These are phyloP conservation scores for Rhea americana DNA, from an alignment of 2,113 vertebrate genomes.

Conservation along the genomic window DNA sequence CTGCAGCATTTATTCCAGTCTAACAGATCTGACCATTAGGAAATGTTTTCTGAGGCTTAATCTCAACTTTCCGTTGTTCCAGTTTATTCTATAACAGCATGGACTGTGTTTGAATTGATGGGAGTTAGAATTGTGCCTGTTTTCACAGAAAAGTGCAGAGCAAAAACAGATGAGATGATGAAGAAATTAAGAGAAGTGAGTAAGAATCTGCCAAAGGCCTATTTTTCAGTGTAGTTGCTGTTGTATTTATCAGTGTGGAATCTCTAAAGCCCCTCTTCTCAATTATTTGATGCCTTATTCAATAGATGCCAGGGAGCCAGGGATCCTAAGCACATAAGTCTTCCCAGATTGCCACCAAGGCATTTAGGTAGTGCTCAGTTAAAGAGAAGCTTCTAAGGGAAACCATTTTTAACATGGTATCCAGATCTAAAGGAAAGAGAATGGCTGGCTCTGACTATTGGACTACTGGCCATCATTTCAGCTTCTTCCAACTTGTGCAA, in stretches of 20 bases:
- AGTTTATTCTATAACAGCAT: not conserved
- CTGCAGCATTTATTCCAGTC: not conserved
- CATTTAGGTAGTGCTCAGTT: accelerated
- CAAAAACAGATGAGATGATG: not conserved
- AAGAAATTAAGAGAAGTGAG: not conserved
- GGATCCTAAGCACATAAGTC: not conserved
- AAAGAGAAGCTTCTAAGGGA: not conserved
- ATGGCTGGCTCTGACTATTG: not conserved
- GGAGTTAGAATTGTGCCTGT: not conserved
- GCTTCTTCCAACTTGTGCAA: not conserved
- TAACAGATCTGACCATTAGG: not conserved
- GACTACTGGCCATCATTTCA: not conserved
- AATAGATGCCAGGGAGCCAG: not conserved
- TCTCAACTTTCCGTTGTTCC: not conserved
- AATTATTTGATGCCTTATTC: not conserved
- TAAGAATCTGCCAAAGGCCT: not conserved
- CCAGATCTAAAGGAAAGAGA: not conserved
- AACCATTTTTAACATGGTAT: not conserved
- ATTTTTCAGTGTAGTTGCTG: not conserved
- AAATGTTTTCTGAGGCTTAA: slow-evolving; percentile 3
- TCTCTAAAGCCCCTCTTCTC: not conserved
- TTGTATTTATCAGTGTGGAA: not conserved
- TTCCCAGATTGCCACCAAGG: not conserved
- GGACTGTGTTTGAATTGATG: not conserved
- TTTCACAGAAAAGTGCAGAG: not conserved